phyloP scores from a whole-genome alignment of 2,797 vertebrate genomes.

The Acanthurus tractus region DNA sequence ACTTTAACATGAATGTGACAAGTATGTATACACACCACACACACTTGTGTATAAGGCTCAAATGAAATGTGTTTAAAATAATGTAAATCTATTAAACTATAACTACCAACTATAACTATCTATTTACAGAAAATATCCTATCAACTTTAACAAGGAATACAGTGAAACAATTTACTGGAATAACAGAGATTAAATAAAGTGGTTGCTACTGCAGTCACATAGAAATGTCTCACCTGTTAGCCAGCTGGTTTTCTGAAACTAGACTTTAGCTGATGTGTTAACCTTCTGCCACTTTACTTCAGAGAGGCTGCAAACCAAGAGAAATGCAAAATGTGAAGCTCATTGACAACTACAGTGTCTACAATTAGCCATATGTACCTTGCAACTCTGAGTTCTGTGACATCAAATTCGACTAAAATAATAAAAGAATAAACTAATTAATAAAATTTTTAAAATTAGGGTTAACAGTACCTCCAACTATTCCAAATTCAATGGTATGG shows the following conservation, averaged over 20 bases:
- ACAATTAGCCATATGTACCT: not conserved
- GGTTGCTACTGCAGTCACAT: not conserved
- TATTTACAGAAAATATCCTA: not conserved
- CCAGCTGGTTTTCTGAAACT: not conserved
- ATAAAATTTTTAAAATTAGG: not conserved
- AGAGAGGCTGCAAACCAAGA: not conserved
- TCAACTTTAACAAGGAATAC: not conserved
- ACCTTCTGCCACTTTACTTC: not conserved
- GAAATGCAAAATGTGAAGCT: no score
- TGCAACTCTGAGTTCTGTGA: not conserved
- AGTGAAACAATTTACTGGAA: not conserved
- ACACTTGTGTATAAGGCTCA: no score
- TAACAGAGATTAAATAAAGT: not conserved
- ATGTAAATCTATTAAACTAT: not conserved
- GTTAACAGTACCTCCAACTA: not conserved
- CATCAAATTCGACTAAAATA: not conserved
- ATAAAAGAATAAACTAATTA: not conserved
- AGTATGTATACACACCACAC: no score
- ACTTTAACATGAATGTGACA: no score
- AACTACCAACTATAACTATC: not conserved
- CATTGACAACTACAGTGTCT: not conserved
- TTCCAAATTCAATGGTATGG: not conserved
- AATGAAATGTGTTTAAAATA: no score
- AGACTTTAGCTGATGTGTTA: not conserved
- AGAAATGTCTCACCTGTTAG: constrained; percentile 1